Percentiles rank a stretch among this genome's conserved stretches.
These are phyloP conservation scores for Psilanteris sp. DNA, from an alignment of 1,140 invertebrate species.

Conservation along the genomic window DNA sequence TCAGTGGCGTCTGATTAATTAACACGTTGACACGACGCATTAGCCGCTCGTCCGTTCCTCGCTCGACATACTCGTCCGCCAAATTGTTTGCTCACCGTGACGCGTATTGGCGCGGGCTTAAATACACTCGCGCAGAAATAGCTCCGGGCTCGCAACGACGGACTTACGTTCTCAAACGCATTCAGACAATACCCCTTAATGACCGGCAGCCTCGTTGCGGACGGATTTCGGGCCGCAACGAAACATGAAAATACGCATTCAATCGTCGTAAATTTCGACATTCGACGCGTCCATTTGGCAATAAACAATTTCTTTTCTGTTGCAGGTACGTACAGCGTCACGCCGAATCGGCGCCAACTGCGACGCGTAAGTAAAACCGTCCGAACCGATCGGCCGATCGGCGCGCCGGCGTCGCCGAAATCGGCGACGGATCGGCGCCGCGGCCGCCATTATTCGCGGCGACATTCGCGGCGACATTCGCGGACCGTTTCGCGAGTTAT, in stretches of 20 bases:
- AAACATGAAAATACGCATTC: too few relatives aligned
- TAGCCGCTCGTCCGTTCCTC: slow-evolving; percentile 24
- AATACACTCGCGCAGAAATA: slow-evolving; percentile 57
- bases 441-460: too few relatives aligned
- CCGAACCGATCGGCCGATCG: neutral
- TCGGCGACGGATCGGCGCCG: too few relatives aligned
- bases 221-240: too few relatives aligned
- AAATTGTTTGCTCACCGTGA: slow-evolving; percentile 64
- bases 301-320: too few relatives aligned
- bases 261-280: too few relatives aligned
- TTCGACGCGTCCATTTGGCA: too few relatives aligned
- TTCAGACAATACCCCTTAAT: slow-evolving; percentile 31
- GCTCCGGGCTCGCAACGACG: slow-evolving; percentile 29
- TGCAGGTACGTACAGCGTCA: slow-evolving; percentile 12
- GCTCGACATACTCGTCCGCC: slow-evolving; percentile 57
- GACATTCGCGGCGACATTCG: slow-evolving; percentile 38
- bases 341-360: too few relatives aligned
- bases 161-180: slow-evolving; percentile 22
- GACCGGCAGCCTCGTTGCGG: slow-evolving; percentile 1
- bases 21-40: slow-evolving; percentile 50
- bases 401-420: too few relatives aligned
- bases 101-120: slow-evolving; percentile 54
- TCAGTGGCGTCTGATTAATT: slow-evolving; percentile 50
- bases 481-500: slow-evolving; percentile 43
- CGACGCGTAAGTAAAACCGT: neutral